phyloP scores from a whole-genome alignment of 2,113 vertebrate genomes.

The Ochotona princeps region DNA sequence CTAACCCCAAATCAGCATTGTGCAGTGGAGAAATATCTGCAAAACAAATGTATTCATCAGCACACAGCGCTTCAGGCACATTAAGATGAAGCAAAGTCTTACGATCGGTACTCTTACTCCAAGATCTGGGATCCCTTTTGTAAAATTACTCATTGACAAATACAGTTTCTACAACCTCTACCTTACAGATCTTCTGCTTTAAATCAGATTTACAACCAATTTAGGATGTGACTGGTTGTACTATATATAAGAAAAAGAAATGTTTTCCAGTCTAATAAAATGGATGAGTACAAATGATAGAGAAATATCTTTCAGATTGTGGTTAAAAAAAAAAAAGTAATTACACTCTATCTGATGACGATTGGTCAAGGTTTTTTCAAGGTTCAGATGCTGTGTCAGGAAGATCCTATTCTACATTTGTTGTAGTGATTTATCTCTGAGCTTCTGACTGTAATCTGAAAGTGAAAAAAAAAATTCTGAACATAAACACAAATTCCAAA shows the following conservation, averaged over 20 bases:
- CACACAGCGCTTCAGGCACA: neutral
- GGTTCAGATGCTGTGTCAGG: neutral
- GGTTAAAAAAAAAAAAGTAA: neutral
- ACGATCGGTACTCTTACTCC: neutral
- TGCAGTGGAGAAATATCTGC: neutral
- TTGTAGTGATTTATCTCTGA: neutral
- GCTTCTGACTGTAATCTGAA: neutral
- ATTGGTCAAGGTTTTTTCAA: neutral
- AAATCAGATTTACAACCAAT: constrained; percentile 16
- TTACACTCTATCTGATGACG: no score
- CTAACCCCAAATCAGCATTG: neutral
- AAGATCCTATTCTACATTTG: neutral
- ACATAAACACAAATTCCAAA: neutral
- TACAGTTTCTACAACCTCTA: constrained; percentile 18
- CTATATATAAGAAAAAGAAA: neutral
- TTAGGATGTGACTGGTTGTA: constrained; percentile 6
- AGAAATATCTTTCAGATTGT: neutral
- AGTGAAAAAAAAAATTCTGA: neutral
- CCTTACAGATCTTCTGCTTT: constrained; percentile 48
- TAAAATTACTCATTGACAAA: neutral
- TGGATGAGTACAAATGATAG: neutral
- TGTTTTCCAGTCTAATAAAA: neutral
- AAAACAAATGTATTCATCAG: neutral
- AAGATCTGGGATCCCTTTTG: neutral
- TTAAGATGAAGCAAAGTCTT: neutral